Conservation (phyloP, 2,888 invertebrate genomes). For the Trilocha varians region DNA sequence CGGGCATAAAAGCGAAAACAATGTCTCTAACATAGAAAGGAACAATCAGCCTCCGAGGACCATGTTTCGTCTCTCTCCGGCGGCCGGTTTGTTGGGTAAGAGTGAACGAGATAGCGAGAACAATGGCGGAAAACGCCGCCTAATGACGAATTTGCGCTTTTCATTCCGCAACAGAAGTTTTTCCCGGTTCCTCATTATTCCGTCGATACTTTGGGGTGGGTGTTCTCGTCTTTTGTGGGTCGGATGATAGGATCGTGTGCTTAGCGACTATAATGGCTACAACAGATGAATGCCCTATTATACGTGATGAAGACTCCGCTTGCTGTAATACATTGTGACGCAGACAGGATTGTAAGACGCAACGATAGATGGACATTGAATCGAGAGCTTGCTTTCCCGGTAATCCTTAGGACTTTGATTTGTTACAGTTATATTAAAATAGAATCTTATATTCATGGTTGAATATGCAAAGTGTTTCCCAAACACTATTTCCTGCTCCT, state of each 20-base stretch:
- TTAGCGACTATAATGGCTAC: conserved; percentile 40
- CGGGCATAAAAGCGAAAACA: conserved; percentile 71
- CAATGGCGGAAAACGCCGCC: conserved; percentile 71
- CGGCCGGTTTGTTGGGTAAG: conserved; percentile 19
- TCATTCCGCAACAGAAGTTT: conserved; percentile 74
- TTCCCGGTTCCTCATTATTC: conserved; percentile 71
- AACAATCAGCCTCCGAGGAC: conserved; percentile 70
- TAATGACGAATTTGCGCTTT: conserved; percentile 75
- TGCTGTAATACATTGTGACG: conserved; percentile 3
- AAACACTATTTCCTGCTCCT: no score
- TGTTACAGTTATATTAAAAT: no score
- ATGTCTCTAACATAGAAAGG: conserved; percentile 73
- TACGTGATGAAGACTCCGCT: conserved; percentile 5
- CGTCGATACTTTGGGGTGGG: conserved; percentile 66
- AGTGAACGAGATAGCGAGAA: conserved; percentile 43
- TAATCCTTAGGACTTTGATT: no score
- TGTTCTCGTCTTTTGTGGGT: conserved; percentile 53
- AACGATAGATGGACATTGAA: background rate
- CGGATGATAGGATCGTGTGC: conserved; percentile 59
- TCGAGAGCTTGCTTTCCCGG: no score
- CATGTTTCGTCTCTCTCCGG: conserved; percentile 49
- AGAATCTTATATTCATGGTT: no score
- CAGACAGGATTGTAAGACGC: background rate
- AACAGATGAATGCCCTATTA: conserved; percentile 33
- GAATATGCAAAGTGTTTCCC: no score